Percentiles rank a stretch among this genome's conserved stretches.
Evolutionary conservation across 2,888 invertebrate genomes (phyloP).

Genomic region (Apamea sordens): DNA sequence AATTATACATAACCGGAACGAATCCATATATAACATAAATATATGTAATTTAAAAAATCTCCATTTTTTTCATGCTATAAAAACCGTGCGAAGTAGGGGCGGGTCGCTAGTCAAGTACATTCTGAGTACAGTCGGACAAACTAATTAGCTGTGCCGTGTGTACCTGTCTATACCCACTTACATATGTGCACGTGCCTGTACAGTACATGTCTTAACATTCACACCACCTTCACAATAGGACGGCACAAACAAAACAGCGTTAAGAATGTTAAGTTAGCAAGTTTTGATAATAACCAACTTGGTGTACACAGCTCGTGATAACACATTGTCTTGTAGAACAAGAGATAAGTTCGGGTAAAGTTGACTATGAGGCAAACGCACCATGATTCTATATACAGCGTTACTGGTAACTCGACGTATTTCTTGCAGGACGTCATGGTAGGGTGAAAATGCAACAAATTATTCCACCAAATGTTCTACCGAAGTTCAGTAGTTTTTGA

Average conservation of each 20-base stretch:
- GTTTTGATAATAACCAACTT: not conserved
- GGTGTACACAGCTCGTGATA: constrained; percentile 6
- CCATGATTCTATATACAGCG: not conserved
- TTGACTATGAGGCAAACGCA: constrained; percentile 10
- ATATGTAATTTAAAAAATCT: no score
- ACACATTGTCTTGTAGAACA: constrained; percentile 19
- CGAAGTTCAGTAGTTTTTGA: not conserved
- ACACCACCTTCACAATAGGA: not conserved
- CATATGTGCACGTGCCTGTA: not conserved
- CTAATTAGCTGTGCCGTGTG: no score
- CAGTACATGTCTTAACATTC: not conserved
- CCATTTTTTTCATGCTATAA: no score
- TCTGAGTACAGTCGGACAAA: no score
- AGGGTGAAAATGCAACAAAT: not conserved
- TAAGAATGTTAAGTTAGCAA: constrained; percentile 11
- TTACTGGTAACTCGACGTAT: no score
- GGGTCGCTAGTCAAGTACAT: no score
- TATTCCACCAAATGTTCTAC: not conserved
- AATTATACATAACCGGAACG: no score
- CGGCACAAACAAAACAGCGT: not conserved
- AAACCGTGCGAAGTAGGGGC: no score
- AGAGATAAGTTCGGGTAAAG: constrained; percentile 33
- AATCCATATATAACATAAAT: no score
- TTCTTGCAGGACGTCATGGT: no score
- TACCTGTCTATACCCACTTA: not conserved